Evolutionary conservation across 1,140 invertebrate species (phyloP), one percentile per base, ranked within the genome.

Genomic region (Alviniconcha marisindica): DNA sequence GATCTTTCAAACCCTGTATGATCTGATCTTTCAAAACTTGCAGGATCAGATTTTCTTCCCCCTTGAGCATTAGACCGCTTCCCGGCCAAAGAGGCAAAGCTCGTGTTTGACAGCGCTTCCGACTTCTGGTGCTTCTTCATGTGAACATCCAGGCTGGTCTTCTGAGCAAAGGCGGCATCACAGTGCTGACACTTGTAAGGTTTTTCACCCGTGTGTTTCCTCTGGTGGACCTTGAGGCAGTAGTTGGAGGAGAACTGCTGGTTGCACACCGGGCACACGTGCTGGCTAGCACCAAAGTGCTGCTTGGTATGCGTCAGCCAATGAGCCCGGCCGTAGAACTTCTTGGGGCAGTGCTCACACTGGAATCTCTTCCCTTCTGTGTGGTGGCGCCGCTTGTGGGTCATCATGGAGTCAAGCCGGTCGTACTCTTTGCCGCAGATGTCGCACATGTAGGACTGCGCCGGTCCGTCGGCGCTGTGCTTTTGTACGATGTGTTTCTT

Each of bases 201-300:
- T 77, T 96, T 94, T 89, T 96, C 3, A 95, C 95, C 96, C 0
- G 97, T 97, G 89, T 97, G 97, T 73, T 80, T 48, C 28, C 84
- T 48, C 73, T 78, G 51, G 71, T 85, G 84, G 24, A 83, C 77
- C 48, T 83, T 85, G 31, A 85, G 73, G 60, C 74, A 40, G 36
- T 71, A 48, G 15, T 40, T 82, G 3, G 69, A 54, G 33, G 44
- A 15, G 69, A 88, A 88, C 2, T 73, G 63, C 60, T 86, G 86
- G 10, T 82, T 78, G 81, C 87, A 88, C 33, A 74, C 76, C 10
- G 44, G 40, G 82, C 85, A 88, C 40, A 69, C 82, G 76, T 87
- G 85, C 18, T 77, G 84, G 48, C 77, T 79, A 38, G 79, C 74
- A 3, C 84, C 84, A 28, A 77, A 42, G 63, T 89, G 84, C 63